Evolutionary conservation across 2,888 invertebrate genomes (phyloP), one percentile per base, ranked within the genome.

Genomic region (Balanococcus diminutus): DNA sequence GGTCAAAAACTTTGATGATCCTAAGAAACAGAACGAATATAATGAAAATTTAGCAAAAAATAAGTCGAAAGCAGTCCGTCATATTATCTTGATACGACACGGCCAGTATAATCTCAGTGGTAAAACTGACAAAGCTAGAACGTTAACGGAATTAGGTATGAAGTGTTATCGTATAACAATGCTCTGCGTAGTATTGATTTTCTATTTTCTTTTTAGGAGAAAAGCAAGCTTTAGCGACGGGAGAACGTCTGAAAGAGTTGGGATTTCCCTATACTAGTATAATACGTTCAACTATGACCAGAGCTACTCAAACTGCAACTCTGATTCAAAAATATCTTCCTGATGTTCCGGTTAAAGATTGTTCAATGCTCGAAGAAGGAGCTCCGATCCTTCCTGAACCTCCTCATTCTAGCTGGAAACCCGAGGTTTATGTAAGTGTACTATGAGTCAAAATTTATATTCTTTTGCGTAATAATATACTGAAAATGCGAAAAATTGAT

Each of bases 351-450:
- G 91, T 94, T 0, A 91, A 92, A 86, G 91, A 94, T 88, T 96
- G 96, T 89, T 92, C 93, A 88, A 90, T 96, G 88, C 90, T 99
- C 25, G 93, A 96, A 86, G 99, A 99, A 90, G 99, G 99, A 0
- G 96, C 97, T 0, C 99, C 99, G 0, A 94, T 97, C 88, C 95
- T 96, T 0, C 98, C 98, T 0, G 98, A 98, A 89, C 99, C 99
- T 0, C 95, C 96, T 0, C 92, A 95, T 0, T 94, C 95, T 0
- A 93, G 94, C 89, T 98, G 98, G 97, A 94, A 92, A 89, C 96
- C 98, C 0, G 96, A 96, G 89, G 91, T 91, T 88, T 92, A 93
- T 90, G 96, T 96, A 91, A 91, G 91, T 89, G 86, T 36, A 16
- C 22, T 2, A 46, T 46, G 46, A 46, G 8, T 5, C 28, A 1